These are phyloP conservation scores for Cheilosia scutellata DNA, from an alignment of 2,888 invertebrate species.

Conservation along the genomic window DNA sequence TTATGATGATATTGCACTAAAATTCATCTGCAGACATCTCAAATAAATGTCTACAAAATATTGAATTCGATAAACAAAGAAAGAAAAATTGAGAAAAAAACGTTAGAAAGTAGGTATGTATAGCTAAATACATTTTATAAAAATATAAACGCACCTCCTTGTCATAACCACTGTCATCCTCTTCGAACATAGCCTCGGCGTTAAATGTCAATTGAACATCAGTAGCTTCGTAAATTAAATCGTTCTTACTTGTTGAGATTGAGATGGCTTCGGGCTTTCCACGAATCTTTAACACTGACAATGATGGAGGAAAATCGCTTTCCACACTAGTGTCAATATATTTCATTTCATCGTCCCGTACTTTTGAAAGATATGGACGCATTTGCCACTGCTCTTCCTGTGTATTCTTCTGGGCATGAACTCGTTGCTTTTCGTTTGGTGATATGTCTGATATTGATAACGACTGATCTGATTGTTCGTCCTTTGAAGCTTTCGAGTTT, in stretches of 20 bases:
- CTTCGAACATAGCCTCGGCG: background rate
- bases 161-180: slow-evolving; percentile 19
- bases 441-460: slow-evolving; percentile 61
- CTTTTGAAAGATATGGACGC: slow-evolving; percentile 78
- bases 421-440: background rate
- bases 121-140: slow-evolving; percentile 4
- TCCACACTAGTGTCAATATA: slow-evolving; percentile 83
- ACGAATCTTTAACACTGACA: slow-evolving; percentile 43
- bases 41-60: background rate
- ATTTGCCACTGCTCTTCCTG: slow-evolving; percentile 26
- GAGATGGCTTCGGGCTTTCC: slow-evolving; percentile 50
- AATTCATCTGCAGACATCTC: background rate
- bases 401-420: slow-evolving; percentile 11
- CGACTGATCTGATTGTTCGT: slow-evolving; percentile 74
- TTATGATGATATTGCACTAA: background rate
- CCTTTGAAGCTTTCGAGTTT: slow-evolving; percentile 62
- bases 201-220: slow-evolving; percentile 21
- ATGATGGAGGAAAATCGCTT: slow-evolving; percentile 79
- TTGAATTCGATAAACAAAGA: background rate
- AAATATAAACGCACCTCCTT: slow-evolving; percentile 40
- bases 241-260: slow-evolving; percentile 31
- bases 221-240: slow-evolving; percentile 37
- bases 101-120: background rate
- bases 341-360: slow-evolving; percentile 80
- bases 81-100: background rate